Base-by-base conservation (phyloP, 2,113 vertebrate genomes). In the Eptesicus fuscus region DNA sequence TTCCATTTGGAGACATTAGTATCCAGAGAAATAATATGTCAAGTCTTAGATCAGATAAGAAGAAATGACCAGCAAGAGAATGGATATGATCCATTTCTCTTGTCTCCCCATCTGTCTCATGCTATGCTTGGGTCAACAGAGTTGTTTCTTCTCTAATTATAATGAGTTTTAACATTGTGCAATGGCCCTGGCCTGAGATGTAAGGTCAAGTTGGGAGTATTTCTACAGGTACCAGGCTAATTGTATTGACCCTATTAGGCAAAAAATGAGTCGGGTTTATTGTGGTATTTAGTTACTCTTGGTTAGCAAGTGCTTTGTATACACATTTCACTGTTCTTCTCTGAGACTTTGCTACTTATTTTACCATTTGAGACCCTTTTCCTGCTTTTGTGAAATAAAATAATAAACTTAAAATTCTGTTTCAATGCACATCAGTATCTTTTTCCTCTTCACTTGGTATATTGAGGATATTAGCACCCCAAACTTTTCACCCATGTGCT, bases 141-240 rank as follows among this genome's bases (percentile, higher is more conserved):
- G 28, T 80, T 88, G 42, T 16, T 61, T 83, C 59, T 76, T 90
- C 14, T 92, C 61, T 96, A 80, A 96, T 84, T 95, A 88, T 49
- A 92, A 74, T 90, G 74, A 87, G 47, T 87, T 92, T 32, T 90
- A 87, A 56, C 87, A 86, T 32, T 18, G 5, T 69, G 40, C 90
- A 85, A 95, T 84, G n/a, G 20, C 14, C 12, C 44, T 96, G 88
- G 25, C 70, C 91, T 96, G 69, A 92, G 42, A 90, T 88, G 35
- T 88, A 95, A 94, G 93, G 94, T 37, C 77, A 88, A 95, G 11
- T 42, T 49, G 80, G 25, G 40, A 13, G 14, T 86, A 76, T 92
- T 28, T 37, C 65, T 95, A 67, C 40, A 63, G 59, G 76, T 90
- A 80, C 51, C 70, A 92, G 80, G 65, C 22, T 96, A 93, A 95